Evolutionary conservation across 2,113 vertebrate species (phyloP), one percentile per base, ranked within the genome.

Genomic region (Agelaius tricolor): DNA sequence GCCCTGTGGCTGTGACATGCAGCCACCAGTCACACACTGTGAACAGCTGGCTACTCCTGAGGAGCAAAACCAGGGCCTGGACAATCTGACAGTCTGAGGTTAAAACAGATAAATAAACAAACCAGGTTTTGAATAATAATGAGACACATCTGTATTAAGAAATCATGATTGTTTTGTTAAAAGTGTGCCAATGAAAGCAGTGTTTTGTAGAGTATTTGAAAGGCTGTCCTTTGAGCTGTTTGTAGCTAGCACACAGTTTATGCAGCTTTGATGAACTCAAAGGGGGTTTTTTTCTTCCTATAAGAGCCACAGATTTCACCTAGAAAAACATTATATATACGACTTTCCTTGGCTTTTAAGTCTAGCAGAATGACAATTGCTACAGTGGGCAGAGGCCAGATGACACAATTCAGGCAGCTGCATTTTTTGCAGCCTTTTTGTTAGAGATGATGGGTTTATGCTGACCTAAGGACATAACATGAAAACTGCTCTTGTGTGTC

Each of bases 111-210:
- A 92, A 80, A 83, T 46, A 96, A 90, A 61, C 46, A 68, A 69
- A 80, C 20, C 15, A 49, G 28, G 52, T 75, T 94, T 84, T 86
- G 61, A 86, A 81, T 69, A 82, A 69, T 31, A 89, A 83, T 41
- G 33, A 71, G 22, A 63, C 61, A 90, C 35, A 76, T 90, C 72
- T 95, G 83, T 71, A 78, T 71, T 71, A 88, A 77, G 68, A 81
- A 92, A 80, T 24, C 31, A 22, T 47, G 24, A 59, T 10, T 86
- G 46, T 78, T 96, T 80, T 81, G 59, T 59, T 89, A 47, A 19
- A 91, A 83, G 27, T 33, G 18, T 75, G 82, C 75, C 79, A 95
- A 85, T 1, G 2, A 90, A 95, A 96, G 67, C 94, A 94, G 11
- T 41, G 31, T 77, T 95, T 86, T 69, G 44, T 6, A 61, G 24